A percentile compares a stretch with the other conserved stretches of the same genome.
These are phyloP conservation scores for Actinostola sp. DNA, from an alignment of 92 coral and sea anemone species.

Conservation along the genomic window DNA sequence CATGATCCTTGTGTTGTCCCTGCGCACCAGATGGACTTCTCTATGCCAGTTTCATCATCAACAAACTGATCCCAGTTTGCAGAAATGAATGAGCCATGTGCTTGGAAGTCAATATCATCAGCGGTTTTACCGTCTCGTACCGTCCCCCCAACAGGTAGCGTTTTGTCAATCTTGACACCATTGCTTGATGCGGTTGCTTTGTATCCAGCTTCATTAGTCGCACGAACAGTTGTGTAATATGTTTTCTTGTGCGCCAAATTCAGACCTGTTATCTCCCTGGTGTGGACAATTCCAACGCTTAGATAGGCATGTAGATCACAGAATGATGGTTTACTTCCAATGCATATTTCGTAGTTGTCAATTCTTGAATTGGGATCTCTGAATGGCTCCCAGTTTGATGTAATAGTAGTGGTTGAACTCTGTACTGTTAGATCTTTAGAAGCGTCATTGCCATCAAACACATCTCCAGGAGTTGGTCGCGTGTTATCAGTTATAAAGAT, in stretches of 20 bases:
- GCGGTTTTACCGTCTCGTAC: conserved; percentile 67
- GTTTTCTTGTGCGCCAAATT: conserved; percentile 52
- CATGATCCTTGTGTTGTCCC: conserved; percentile 81
- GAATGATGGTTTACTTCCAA: conserved; percentile 54
- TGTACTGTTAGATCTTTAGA: conserved; percentile 51
- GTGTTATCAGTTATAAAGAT: conserved; percentile 50
- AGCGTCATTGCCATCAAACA: conserved; percentile 43
- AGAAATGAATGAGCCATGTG: conserved; percentile 56
- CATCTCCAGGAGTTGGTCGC: conserved; percentile 64
- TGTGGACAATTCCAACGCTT: conserved; percentile 34
- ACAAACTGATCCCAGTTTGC: conserved; percentile 85
- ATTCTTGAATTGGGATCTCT: conserved; percentile 65
- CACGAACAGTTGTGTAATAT: conserved; percentile 70
- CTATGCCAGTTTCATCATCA: conserved; percentile 78
- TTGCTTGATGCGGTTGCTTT: conserved; percentile 58
- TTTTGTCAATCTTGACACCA: conserved; percentile 64
- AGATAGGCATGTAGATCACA: conserved; percentile 66
- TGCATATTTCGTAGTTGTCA: conserved; percentile 64
- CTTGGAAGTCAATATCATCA: conserved; percentile 64
- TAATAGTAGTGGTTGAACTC: conserved; percentile 53
- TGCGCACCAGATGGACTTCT: conserved; percentile 72
- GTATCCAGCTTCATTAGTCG: conserved; percentile 73
- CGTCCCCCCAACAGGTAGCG: conserved; percentile 65
- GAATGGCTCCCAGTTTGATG: conserved; percentile 80
- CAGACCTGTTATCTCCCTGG: conserved; percentile 56